Evolutionary conservation across 2,797 vertebrate genomes (phyloP).

Genomic region (Scyliorhinus canicula): DNA sequence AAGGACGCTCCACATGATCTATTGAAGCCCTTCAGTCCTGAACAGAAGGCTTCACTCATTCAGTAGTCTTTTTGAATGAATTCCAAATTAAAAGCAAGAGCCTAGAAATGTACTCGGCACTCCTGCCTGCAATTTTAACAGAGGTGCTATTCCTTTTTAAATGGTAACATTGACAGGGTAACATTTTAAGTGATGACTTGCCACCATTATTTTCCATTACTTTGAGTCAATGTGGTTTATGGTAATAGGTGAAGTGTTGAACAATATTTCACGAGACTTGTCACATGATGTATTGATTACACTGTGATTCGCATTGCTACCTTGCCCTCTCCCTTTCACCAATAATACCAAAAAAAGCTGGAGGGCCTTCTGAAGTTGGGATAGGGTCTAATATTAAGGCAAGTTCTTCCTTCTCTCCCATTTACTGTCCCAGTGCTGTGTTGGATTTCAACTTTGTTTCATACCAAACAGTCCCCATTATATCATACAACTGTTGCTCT

Average conservation of each 20-base stretch:
- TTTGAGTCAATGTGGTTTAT: background rate
- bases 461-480: background rate
- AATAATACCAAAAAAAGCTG: background rate
- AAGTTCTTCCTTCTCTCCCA: background rate
- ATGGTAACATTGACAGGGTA: background rate
- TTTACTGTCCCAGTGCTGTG: background rate
- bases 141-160: background rate
- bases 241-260: background rate
- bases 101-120: background rate
- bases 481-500: background rate
- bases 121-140: background rate
- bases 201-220: background rate
- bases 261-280: background rate
- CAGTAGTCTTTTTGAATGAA: background rate
- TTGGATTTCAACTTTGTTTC: background rate
- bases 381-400: background rate
- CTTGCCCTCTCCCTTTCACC: background rate
- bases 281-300: background rate
- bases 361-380: background rate
- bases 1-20: background rate
- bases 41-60: background rate
- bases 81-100: background rate
- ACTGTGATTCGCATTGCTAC: background rate
- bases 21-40: background rate
- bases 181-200: background rate